These are phyloP conservation scores for Redunca redunca DNA, from an alignment of 2,113 vertebrate species.

Conservation along the genomic window DNA sequence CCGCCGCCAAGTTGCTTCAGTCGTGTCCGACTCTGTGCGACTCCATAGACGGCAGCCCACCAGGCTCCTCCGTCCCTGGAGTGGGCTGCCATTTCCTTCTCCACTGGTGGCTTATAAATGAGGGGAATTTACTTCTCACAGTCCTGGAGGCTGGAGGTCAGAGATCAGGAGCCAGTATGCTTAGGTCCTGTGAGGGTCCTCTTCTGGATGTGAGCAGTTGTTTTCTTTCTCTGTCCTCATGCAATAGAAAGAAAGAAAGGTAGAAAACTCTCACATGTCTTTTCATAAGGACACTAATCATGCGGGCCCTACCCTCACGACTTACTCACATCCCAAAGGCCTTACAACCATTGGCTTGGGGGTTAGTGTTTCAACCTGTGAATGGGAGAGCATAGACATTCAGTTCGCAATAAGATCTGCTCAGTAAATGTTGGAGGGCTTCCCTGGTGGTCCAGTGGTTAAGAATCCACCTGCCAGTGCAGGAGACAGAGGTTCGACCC, in stretches of 20 bases:
- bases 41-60: neutral
- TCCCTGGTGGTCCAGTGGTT: neutral
- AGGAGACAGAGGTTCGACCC: neutral
- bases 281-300: neutral
- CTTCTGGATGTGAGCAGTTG: neutral
- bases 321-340: neutral
- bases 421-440: neutral
- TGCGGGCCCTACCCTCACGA: neutral
- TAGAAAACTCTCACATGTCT: rapidly evolving
- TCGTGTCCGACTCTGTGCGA: neutral
- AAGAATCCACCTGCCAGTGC: neutral
- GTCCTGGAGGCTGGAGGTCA: neutral
- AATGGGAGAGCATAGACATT: neutral
- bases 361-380: neutral
- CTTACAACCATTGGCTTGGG: too few relatives aligned
- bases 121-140: neutral
- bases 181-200: neutral
- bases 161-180: neutral
- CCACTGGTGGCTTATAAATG: neutral
- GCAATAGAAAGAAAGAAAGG: neutral
- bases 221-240: neutral
- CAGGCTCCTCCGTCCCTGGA: neutral
- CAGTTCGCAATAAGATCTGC: neutral
- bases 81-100: neutral
- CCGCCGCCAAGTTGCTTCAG: neutral